phyloP scores from a whole-genome alignment of 2,113 vertebrate species.

The Zingel zingel region DNA sequence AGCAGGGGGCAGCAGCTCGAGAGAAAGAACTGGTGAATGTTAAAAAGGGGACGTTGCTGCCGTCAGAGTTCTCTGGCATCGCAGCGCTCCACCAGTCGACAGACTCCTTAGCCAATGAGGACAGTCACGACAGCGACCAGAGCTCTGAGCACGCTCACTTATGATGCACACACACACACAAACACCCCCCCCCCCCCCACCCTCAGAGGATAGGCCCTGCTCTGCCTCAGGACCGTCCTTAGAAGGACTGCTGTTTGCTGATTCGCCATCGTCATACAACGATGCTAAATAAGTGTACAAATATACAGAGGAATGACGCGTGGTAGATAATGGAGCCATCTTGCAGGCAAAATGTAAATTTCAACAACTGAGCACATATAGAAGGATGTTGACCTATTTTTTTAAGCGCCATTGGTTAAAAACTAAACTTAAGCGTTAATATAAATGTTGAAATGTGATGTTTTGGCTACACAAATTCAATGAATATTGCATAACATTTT shows the following conservation, averaged over 20 bases:
- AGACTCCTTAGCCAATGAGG: conserved; percentile 94
- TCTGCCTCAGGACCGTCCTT: conserved; percentile 88
- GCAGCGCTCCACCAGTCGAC: conserved; percentile 91
- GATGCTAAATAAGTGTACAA: conserved; percentile 76
- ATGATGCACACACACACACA: conserved; percentile 84
- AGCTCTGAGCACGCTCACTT: conserved; percentile 97
- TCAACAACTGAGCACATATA: conserved; percentile 43
- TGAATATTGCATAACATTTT: conserved; percentile 76
- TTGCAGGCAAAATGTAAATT: conserved; percentile 56
- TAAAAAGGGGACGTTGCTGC: conserved; percentile 96
- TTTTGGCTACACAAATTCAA: conserved; percentile 69
- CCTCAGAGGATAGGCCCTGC: conserved; percentile 69
- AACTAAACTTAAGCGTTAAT: background rate
- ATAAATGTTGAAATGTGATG: conserved; percentile 29
- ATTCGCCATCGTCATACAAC: conserved; percentile 70
- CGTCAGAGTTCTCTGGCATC: conserved; percentile 94
- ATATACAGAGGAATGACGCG: conserved; percentile 64
- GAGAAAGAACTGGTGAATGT: conserved; percentile 99
- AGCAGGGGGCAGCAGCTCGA: conserved; percentile 94
- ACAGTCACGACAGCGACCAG: conserved; percentile 98
- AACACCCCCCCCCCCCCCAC: conserved; percentile 67
- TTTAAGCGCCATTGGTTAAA: conserved; percentile 41
- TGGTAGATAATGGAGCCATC: conserved; percentile 42
- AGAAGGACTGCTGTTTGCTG: conserved; percentile 70
- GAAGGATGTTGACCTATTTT: conserved; percentile 32